Percentiles rank a stretch among this genome's conserved stretches.
These are phyloP conservation scores for Nicator chloris DNA, from an alignment of 2,113 vertebrate species.

Conservation along the genomic window DNA sequence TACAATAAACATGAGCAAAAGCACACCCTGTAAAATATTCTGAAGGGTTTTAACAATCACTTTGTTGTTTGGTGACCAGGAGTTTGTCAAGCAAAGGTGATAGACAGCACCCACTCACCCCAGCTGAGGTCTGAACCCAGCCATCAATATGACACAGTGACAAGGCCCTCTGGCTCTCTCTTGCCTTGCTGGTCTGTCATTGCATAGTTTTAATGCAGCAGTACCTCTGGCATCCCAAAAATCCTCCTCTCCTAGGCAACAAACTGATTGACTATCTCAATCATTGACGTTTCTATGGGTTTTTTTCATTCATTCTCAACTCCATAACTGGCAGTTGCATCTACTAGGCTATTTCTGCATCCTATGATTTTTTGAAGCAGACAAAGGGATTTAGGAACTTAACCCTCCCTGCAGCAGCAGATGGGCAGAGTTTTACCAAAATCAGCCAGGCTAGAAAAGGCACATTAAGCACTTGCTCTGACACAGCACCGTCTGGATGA, in stretches of 20 bases:
- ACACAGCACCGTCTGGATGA: not conserved
- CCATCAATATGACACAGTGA: not conserved
- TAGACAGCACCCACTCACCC: not conserved
- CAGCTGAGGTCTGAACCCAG: not conserved
- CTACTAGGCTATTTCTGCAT: not conserved
- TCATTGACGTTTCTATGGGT: not conserved
- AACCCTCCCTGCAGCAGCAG: not conserved
- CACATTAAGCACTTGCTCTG: not conserved
- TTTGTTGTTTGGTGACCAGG: not conserved
- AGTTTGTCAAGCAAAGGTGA: not conserved
- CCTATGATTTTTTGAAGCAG: not conserved
- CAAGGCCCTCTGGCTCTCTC: not conserved
- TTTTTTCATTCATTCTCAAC: not conserved
- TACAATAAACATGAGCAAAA: not conserved
- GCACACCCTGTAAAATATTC: not conserved
- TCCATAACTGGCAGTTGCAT: not conserved
- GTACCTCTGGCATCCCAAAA: not conserved
- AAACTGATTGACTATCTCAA: not conserved
- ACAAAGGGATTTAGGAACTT: not conserved
- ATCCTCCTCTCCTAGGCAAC: conserved; percentile 14
- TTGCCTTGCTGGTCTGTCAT: not conserved
- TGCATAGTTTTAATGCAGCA: not conserved
- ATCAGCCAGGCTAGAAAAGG: not conserved
- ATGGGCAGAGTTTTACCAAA: not conserved
- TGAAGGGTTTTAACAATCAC: not conserved